Evolutionary conservation across 2,888 invertebrate species (phyloP).

Genomic region (Cephus pulcher): DNA sequence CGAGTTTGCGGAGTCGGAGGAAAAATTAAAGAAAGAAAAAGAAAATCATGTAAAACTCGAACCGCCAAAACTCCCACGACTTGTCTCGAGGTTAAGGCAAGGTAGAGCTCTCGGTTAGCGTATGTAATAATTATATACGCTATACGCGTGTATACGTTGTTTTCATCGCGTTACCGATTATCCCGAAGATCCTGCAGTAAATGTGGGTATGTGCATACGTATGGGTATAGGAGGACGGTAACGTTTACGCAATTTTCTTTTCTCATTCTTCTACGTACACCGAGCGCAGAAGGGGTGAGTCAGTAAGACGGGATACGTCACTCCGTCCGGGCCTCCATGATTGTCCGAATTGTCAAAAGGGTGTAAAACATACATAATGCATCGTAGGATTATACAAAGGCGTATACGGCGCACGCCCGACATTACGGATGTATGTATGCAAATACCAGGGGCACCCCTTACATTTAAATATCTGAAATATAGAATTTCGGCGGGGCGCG

Average conservation of each 20-base stretch:
- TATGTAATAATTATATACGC: too few species aligned
- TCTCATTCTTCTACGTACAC: too few species aligned
- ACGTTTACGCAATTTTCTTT: too few species aligned
- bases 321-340: constrained; percentile 30
- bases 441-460: constrained; percentile 27
- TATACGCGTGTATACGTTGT: too few species aligned
- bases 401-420: constrained; percentile 39
- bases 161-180: too few species aligned
- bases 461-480: constrained; percentile 37
- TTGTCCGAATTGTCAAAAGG: constrained; percentile 52
- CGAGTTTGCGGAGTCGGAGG: background rate
- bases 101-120: too few species aligned
- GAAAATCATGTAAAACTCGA: background rate
- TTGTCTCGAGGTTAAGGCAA: too few species aligned
- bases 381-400: constrained; percentile 48
- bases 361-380: constrained; percentile 51
- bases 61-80: too few species aligned
- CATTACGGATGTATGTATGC: constrained; percentile 49
- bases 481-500: constrained; percentile 35
- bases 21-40: background rate
- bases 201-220: too few species aligned
- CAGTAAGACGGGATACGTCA: background rate
- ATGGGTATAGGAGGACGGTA: too few species aligned
- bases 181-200: too few species aligned
- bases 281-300: too few species aligned